A percentile compares a stretch with the other conserved stretches of the same genome.
phyloP scores from a whole-genome alignment of 2,113 vertebrate species.

The Machaerirhynchus nigripectus region DNA sequence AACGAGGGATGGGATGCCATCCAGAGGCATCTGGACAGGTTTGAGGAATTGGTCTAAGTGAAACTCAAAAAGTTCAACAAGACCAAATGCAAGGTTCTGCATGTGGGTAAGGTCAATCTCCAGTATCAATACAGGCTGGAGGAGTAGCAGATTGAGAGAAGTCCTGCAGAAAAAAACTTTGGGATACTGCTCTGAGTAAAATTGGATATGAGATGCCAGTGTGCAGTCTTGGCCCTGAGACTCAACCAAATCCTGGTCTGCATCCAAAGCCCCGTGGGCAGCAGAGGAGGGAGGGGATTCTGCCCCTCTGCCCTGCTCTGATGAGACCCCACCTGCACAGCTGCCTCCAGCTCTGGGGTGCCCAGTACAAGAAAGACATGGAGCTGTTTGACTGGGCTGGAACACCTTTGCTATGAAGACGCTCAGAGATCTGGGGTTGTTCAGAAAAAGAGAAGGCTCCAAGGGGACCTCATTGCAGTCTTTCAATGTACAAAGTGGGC shows the following conservation, averaged over 20 bases:
- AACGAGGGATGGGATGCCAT: rapidly evolving
- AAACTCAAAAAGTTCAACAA: not conserved
- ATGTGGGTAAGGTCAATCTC: not conserved
- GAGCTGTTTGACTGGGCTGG: not conserved
- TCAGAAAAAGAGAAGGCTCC: not conserved
- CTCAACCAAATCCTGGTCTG: not conserved
- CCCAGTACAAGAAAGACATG: not conserved
- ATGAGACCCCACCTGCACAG: rapidly evolving
- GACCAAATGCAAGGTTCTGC: not conserved
- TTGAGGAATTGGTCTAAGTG: not conserved
- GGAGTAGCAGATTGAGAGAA: not conserved
- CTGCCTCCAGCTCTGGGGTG: not conserved
- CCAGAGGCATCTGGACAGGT: not conserved
- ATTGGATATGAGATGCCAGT: not conserved
- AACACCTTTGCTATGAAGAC: not conserved
- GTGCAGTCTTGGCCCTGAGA: not conserved
- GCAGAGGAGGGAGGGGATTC: not conserved
- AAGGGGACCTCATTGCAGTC: rapidly evolving
- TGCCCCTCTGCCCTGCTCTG: rapidly evolving
- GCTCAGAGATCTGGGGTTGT: not conserved
- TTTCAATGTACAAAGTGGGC: not conserved
- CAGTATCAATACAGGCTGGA: not conserved
- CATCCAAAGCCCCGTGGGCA: not conserved
- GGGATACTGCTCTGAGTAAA: not conserved
- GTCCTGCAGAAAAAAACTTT: rapidly evolving